Base-by-base conservation (phyloP, 2,888 invertebrate genomes). In the Holacanthella duospinosa region DNA sequence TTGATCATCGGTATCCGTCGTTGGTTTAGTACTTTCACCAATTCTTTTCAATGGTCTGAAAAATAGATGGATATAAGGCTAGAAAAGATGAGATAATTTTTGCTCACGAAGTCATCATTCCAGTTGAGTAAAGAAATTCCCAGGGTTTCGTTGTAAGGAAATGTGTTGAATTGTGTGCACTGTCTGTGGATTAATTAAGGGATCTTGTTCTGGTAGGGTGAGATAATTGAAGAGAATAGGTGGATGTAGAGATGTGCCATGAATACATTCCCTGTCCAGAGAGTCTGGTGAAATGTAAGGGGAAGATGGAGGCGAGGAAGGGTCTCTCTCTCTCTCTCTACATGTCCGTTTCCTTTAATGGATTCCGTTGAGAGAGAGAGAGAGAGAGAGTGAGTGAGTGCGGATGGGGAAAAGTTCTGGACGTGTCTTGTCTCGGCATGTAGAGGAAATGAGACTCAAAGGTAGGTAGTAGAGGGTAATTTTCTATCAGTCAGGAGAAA, bases 201-300 rank as follows among this genome's bases (percentile, higher is more conserved):
- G 6, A 6, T 36, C 36, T 36, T 36, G 9, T 36, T 16, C 36
- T 36, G 59, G 61, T 59, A 64, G 65, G 66, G 66, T 63, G 66
- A 71, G 69, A 71, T 71, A 70, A 71, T 70, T 71, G 69, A 69
- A 70, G 70, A 65, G 68, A 70, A 71, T 71, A 68, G 69, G 65
- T 69, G 63, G 62, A 57, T n/a, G n/a, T n/a, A n/a, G n/a, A n/a
- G 62, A 68, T 69, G 69, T 71, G 71, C 68, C 54, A 56, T 67
- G 71, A 71, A 71, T 71, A 70, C 66, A 12, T 36, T 36, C 43
- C 53, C 53, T 16, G 57, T 24, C 2, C 57, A 3, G 58, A 24
- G 36, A 59, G 3, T 27, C 25, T 3, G 29, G 25, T 1, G 28
- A 43, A 56, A 25, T 19, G n/a, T n/a, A n/a, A n/a, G 27, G 56